Conservation (phyloP, 2,797 vertebrate genomes). For the Sparus aurata region DNA sequence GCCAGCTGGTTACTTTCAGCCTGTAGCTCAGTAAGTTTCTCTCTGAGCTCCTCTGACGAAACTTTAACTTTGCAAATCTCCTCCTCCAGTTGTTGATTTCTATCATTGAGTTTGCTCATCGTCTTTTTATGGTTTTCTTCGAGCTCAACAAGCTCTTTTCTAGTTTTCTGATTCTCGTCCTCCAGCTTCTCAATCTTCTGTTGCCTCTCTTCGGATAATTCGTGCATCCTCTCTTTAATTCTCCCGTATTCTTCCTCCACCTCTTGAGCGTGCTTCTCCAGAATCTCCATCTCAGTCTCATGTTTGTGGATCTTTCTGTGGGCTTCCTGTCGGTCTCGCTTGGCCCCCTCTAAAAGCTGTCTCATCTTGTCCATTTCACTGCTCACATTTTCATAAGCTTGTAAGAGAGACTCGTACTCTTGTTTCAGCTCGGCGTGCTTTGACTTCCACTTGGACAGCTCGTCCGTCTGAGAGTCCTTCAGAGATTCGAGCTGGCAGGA, state of each 20-base stretch:
- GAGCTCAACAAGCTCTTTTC: conserved; percentile 66
- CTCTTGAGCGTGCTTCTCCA: conserved; percentile 79
- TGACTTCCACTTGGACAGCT: conserved; percentile 91
- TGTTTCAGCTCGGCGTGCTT: conserved; percentile 90
- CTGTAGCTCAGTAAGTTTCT: conserved; percentile 76
- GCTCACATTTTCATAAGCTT: conserved; percentile 91
- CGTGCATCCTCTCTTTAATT: conserved; percentile 82
- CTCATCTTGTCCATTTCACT: conserved; percentile 93
- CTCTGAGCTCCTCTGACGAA: conserved; percentile 78
- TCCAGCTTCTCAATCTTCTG: conserved; percentile 82
- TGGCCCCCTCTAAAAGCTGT: conserved; percentile 86
- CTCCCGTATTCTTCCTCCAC: conserved; percentile 80
- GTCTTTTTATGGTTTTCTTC: conserved; percentile 69
- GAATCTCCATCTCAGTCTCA: conserved; percentile 78
- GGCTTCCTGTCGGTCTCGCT: conserved; percentile 89
- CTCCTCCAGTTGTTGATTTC: conserved; percentile 80
- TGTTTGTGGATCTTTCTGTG: conserved; percentile 80
- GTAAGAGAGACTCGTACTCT: conserved; percentile 92
- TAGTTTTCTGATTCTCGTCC: conserved; percentile 81
- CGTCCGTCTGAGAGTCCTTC: conserved; percentile 91
- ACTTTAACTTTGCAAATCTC: conserved; percentile 79
- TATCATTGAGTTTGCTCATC: conserved; percentile 67
- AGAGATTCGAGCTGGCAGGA: conserved; percentile 92
- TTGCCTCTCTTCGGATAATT: conserved; percentile 79
- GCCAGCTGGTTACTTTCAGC: conserved; percentile 81